Evolutionary conservation across 2,797 vertebrate species (phyloP).

Genomic region (Neoniphon sammara): DNA sequence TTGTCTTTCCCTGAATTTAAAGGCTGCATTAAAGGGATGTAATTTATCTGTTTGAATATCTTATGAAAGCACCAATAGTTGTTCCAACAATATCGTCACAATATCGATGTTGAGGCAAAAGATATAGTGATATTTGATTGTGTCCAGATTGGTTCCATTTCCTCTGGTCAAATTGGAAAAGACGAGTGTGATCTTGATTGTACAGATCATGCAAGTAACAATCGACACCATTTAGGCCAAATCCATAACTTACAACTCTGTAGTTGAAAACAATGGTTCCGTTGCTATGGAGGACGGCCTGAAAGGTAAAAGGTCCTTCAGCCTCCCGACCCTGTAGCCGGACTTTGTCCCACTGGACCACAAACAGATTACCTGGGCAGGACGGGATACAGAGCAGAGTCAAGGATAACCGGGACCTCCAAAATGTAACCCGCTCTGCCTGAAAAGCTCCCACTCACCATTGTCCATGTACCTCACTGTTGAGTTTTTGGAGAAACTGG

Average conservation of each 20-base stretch:
- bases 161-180: neutral
- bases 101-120: no score
- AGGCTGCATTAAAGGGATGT: no score
- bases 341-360: conserved; percentile 96
- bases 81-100: no score
- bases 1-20: no score
- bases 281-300: conserved; percentile 86
- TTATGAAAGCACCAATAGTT: no score
- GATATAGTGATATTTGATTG: no score
- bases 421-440: neutral
- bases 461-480: conserved; percentile 93
- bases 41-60: no score
- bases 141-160: neutral
- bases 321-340: conserved; percentile 89
- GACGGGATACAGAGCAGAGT: conserved; percentile 2
- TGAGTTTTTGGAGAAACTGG: conserved; percentile 91
- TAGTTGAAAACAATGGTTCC: conserved; percentile 94
- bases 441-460: conserved; percentile 79
- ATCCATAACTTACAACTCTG: conserved; percentile 83
- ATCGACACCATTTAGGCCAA: neutral
- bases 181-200: neutral
- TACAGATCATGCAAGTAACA: no score
- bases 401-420: conserved; percentile 3
- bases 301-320: conserved; percentile 92
- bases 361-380: conserved; percentile 87